Evolutionary conservation across 2,113 vertebrate species (phyloP), one percentile per base, ranked within the genome.

Genomic region (Siniperca chuatsi): DNA sequence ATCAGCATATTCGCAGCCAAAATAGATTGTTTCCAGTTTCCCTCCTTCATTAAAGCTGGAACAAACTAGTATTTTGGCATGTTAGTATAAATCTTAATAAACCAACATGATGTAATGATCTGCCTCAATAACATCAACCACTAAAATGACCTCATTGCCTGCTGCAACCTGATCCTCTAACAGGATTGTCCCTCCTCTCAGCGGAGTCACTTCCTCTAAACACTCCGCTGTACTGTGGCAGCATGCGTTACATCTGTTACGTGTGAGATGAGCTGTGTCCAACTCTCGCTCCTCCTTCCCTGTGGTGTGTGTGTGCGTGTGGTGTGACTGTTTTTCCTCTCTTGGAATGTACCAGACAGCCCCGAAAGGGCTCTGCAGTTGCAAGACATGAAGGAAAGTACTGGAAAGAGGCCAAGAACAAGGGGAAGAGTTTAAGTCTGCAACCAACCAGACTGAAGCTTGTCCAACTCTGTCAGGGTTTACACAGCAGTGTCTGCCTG

Each of bases 131-230:
- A 89, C 89, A 87, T 85, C 85, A 87, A 74, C 73, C 79, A 69
- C 12, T 83, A 37, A 61, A 44, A 75, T 75, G 89, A 92, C 83
- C 87, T 93, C 88, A 86, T 66, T 61, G 73, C 69, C 80, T 80
- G 35, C 73, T 87, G 91, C n/a, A 91, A 93, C 90, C 79, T 81
- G 86, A 93, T 89, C 87, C 88, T 90, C 75, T 91, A 78, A 86
- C 62, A 64, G 84, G 84, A 85, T 60, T 77, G 87, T 77, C 87
- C 89, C 81, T 87, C 82, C 89, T 83, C 42, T 5, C 60, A 37
- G 60, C 54, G 7, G 71, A 92, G 71, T 84, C 82, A 80, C 69
- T 88, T 88, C 89, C 89, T 80, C 52, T 25, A 4, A 64, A 58
- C 57, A 3, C 71, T 48, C 61, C 57, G 57, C 68, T 79, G 74